A percentile compares a stretch with the other conserved stretches of the same genome.
phyloP scores from a whole-genome alignment of 1,140 invertebrate genomes.

The Drosophila santomea region DNA sequence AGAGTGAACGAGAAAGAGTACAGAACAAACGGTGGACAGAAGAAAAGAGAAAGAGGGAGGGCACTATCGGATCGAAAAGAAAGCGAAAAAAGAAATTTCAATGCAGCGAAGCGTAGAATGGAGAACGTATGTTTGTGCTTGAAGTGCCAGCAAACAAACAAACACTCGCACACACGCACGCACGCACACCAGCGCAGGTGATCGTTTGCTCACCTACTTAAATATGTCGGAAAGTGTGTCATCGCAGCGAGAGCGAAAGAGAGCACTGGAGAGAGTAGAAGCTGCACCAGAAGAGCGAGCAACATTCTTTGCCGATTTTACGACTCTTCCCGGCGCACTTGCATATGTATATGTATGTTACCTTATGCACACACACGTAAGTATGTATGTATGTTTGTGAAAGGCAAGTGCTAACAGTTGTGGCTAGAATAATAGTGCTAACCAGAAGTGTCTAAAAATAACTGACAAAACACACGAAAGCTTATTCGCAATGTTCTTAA shows the following conservation, averaged over 20 bases:
- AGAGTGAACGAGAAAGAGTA: constrained; percentile 8
- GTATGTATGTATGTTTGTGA: background rate
- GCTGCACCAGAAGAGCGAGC: constrained; percentile 47
- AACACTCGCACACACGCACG: constrained; percentile 12
- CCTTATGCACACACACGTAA: background rate
- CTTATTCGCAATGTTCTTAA: background rate
- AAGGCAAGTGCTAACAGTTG: constrained; percentile 16
- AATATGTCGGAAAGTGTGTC: constrained; percentile 66
- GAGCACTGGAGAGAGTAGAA: constrained; percentile 29
- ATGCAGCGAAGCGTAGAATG: constrained; percentile 78
- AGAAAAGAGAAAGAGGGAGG: constrained; percentile 37
- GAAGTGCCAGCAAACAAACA: constrained; percentile 32
- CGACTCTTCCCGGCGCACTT: constrained; percentile 30
- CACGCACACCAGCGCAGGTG: constrained; percentile 15
- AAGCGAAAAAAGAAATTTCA: constrained; percentile 82
- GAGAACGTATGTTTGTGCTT: constrained; percentile 57
- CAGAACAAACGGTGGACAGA: constrained; percentile 22
- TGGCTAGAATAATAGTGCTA: constrained; percentile 21
- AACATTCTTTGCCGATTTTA: constrained; percentile 63
- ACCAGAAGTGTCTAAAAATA: background rate
- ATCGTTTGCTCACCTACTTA: constrained; percentile 68
- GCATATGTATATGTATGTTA: constrained; percentile 1
- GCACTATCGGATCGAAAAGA: constrained; percentile 65
- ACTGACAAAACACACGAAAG: background rate
- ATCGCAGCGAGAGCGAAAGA: constrained; percentile 43